Percentiles rank a stretch among this genome's conserved stretches.
phyloP scores from a whole-genome alignment of 2,113 vertebrate genomes.

The Artemisiospiza belli region DNA sequence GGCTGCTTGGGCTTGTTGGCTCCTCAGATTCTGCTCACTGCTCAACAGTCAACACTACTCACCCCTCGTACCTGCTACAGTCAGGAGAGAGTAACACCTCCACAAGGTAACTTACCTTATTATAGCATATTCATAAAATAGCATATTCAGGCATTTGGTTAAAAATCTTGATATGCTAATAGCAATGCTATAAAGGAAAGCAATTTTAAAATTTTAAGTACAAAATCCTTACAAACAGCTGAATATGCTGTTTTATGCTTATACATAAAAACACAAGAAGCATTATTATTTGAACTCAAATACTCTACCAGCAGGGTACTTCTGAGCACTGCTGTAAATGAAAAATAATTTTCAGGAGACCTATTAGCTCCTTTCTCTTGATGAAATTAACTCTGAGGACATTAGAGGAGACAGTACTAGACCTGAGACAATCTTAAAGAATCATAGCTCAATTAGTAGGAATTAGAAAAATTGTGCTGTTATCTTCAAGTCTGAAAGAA shows the following conservation, averaged over 20 bases:
- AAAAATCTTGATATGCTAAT: not conserved
- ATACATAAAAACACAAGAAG: not conserved
- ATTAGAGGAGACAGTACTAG: not conserved
- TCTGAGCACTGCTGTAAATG: not conserved
- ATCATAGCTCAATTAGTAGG: not conserved
- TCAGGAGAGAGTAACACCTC: not conserved
- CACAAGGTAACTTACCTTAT: not conserved
- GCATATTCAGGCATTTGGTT: not conserved
- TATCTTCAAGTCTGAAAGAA: not conserved
- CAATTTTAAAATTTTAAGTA: not conserved
- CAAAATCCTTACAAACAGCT: not conserved
- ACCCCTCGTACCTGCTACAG: not conserved
- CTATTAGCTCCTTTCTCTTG: not conserved
- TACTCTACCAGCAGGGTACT: not conserved
- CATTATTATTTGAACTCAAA: not conserved
- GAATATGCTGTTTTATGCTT: not conserved
- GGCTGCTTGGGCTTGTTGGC: not conserved
- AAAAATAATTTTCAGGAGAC: not conserved
- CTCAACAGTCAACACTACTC: not conserved
- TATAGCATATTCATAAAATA: not conserved
- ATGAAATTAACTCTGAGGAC: not conserved
- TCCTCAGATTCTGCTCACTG: not conserved
- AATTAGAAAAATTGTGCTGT: not conserved
- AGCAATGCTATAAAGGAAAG: not conserved
- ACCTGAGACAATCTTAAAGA: not conserved